phyloP scores from a whole-genome alignment of 2,888 invertebrate genomes.

The Parascotia fuliginaria region DNA sequence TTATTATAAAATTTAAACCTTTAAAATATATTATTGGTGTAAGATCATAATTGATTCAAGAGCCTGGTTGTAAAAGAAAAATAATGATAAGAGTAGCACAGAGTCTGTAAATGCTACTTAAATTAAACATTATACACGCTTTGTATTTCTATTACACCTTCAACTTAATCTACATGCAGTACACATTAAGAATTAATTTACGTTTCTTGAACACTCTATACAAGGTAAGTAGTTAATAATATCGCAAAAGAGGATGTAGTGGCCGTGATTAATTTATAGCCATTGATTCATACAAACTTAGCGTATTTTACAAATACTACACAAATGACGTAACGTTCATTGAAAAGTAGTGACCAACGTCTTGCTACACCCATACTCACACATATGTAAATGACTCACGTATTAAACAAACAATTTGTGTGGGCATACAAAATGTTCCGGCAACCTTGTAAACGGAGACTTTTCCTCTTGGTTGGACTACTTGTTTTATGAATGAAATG shows the following conservation, averaged over 20 bases:
- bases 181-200: no score
- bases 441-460: constrained; percentile 47
- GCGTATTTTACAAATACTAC: constrained; percentile 59
- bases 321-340: constrained; percentile 64
- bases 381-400: constrained; percentile 60
- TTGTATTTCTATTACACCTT: no score
- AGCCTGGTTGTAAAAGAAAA: no score
- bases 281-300: constrained; percentile 54
- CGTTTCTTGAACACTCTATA: neutral
- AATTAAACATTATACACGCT: no score
- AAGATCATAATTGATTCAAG: no score
- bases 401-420: constrained; percentile 61
- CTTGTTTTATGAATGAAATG: constrained; percentile 73
- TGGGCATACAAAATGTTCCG: constrained; percentile 54
- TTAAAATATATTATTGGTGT: no score
- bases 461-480: constrained; percentile 62
- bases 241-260: constrained; percentile 29
- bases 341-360: constrained; percentile 67
- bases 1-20: no score
- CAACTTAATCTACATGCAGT: no score
- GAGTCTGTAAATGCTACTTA: no score
- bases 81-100: no score
- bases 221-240: constrained; percentile 1
- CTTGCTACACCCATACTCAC: constrained; percentile 43
- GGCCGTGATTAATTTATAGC: constrained; percentile 29